These are phyloP conservation scores for Cyclura pinguis DNA, from an alignment of 2,797 vertebrate species.

Conservation along the genomic window DNA sequence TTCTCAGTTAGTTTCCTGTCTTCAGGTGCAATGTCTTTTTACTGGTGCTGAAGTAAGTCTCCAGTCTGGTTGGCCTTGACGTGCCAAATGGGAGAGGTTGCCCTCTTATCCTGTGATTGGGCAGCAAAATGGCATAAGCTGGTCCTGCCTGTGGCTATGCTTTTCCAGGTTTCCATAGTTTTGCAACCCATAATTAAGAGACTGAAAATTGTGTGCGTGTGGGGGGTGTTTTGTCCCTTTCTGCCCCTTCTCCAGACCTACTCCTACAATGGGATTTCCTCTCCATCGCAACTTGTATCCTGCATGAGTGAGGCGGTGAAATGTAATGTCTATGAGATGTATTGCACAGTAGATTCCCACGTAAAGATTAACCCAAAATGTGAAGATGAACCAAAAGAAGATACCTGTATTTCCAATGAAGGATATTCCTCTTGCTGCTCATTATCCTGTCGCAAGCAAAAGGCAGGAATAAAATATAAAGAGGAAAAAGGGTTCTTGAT, in stretches of 20 bases:
- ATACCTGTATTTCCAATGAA: background rate
- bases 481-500: background rate
- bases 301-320: background rate
- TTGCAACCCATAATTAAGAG: background rate
- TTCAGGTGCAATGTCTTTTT: background rate
- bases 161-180: background rate
- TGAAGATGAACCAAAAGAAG: constrained; percentile 15
- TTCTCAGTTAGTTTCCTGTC: background rate
- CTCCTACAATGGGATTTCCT: background rate
- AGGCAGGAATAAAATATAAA: constrained; percentile 12
- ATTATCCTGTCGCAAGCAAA: background rate
- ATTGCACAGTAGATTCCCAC: background rate
- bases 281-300: background rate
- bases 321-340: background rate
- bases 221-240: background rate
- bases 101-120: background rate
- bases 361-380: background rate
- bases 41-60: background rate
- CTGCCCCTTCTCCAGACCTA: background rate
- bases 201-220: too few species aligned
- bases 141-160: background rate
- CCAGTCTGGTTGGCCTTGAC: too few species aligned
- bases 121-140: background rate
- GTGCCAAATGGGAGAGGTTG: too few species aligned
- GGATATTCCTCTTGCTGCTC: background rate